A percentile compares a stretch with the other conserved stretches of the same genome.
phyloP scores from a whole-genome alignment of 2,888 invertebrate genomes.

The Netelia melanura region DNA sequence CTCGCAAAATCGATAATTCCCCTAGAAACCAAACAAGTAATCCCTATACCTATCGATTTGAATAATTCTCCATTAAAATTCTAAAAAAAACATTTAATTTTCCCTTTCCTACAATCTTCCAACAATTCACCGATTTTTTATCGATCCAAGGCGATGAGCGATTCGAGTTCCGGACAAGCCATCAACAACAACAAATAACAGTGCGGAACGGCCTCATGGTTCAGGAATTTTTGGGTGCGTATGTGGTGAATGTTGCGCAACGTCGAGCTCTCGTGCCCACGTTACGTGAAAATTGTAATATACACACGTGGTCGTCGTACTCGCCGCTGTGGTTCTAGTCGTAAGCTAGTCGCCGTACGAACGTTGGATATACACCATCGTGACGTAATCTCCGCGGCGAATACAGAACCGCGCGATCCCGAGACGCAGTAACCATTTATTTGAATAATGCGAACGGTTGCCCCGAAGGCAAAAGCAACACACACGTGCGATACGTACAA shows the following conservation, averaged over 20 bases:
- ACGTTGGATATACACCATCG: slow-evolving; percentile 29
- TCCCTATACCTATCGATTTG: too few species aligned
- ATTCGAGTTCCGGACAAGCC: background rate
- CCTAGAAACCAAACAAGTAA: too few species aligned
- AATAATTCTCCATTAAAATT: too few species aligned
- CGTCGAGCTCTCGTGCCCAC: background rate
- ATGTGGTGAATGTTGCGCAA: slow-evolving; percentile 22
- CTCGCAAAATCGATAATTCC: too few species aligned
- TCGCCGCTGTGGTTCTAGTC: slow-evolving; percentile 5
- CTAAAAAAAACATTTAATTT: too few species aligned
- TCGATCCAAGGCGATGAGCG: background rate
- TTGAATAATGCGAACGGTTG: slow-evolving; percentile 64
- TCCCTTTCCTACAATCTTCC: background rate
- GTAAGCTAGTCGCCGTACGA: slow-evolving; percentile 3
- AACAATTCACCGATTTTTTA: background rate
- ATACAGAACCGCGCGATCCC: slow-evolving; percentile 20
- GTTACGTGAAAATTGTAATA: slow-evolving; percentile 58
- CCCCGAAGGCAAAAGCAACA: slow-evolving; percentile 57
- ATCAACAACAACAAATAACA: background rate
- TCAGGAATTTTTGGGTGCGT: slow-evolving; percentile 39
- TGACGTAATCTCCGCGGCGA: slow-evolving; percentile 46
- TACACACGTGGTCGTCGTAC: background rate
- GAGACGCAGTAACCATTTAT: slow-evolving; percentile 63
- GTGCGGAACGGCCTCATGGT: background rate
- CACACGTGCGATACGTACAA: slow-evolving; percentile 27